Evolutionary conservation across 2,113 vertebrate genomes (phyloP), one percentile per base, ranked within the genome.

Genomic region (Odontesthes bonariensis): DNA sequence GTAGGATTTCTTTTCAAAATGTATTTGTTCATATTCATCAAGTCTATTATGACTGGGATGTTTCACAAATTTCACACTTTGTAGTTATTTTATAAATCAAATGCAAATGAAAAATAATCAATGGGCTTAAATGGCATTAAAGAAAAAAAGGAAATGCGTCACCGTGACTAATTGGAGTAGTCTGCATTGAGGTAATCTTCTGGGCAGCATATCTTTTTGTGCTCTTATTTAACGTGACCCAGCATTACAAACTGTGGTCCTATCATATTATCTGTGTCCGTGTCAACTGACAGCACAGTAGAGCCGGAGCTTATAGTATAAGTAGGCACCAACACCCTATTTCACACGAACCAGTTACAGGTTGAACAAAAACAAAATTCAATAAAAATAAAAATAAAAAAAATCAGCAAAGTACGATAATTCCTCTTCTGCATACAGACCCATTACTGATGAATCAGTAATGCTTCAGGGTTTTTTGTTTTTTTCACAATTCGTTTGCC

Each of bases 231-330:
- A 1, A 46, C 6, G 10, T 76, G 70, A 73, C 31, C 31, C 46
- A 40, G 22, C 33, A 38, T 64, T 12, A 23, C 46, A 72, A 1
- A 13, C 19, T 52, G 46, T 31, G 47, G 72, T 54, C 54, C 72
- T 38, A 62, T 75, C 71, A 47, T 58, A 56, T 64, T 59, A 69
- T 44, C 46, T 55, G 22, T 14, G 59, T 52, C 71, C 53, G 70
- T 52, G 32, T 67, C 67, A 61, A 33, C 57, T n/a, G 51, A 62
- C 27, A 55, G 51, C 51, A 19, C 33, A 16, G 19, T 8, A 20
- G 22, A 51, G 27, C 46, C 5, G 6, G 13, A 31, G 23, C 23
- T 31, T 35, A 47, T 8, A 62, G 35, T 42, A 1, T 13, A 49
- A 56, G 17, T 31, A 23, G 20, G 4, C 40, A 55, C n/a, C 49